Conservation (phyloP, 2,113 vertebrate genomes). For the Anhinga anhinga region DNA sequence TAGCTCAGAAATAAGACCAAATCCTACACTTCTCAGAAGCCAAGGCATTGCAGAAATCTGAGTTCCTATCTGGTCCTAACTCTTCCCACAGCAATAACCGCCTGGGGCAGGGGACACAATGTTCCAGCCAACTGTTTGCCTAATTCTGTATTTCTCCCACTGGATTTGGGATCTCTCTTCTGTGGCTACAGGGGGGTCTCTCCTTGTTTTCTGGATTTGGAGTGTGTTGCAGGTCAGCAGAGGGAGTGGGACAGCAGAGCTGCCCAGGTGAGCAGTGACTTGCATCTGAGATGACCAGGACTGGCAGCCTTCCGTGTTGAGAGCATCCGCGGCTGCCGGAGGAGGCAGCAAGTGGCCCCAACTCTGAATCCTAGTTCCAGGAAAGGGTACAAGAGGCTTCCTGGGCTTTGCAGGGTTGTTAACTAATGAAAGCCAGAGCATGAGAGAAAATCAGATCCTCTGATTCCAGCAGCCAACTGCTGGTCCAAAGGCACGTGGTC, state of each 20-base stretch:
- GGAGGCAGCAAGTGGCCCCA: not conserved
- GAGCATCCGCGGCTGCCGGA: fast-evolving
- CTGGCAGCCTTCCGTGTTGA: not conserved
- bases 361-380: not conserved
- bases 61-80: not conserved
- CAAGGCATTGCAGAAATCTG: not conserved
- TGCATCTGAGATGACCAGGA: not conserved
- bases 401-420: not conserved
- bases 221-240: not conserved
- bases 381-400: not conserved
- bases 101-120: not conserved
- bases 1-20: not conserved
- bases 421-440: not conserved
- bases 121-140: not conserved
- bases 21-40: not conserved
- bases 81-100: not conserved
- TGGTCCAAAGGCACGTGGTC: not conserved
- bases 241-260: not conserved
- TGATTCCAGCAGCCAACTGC: not conserved
- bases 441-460: not conserved
- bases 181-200: not conserved
- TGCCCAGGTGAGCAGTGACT: not conserved
- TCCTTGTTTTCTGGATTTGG: not conserved
- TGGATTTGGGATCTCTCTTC: not conserved
- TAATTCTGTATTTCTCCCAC: not conserved